Conservation (phyloP, 2,888 invertebrate genomes). For the Bruchidius siliquastri region DNA sequence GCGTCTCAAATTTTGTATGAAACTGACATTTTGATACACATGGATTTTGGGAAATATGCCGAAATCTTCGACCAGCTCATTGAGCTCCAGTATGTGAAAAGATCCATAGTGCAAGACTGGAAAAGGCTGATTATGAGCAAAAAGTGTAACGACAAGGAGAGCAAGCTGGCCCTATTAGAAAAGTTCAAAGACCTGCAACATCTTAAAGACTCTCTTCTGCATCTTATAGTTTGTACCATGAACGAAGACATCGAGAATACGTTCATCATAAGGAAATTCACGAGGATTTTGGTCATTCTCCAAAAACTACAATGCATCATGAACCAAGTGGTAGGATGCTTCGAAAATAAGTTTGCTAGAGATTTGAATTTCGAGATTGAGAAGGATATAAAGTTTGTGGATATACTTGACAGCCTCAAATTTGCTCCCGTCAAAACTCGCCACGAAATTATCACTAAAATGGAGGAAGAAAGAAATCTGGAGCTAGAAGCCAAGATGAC, state of each 20-base stretch:
- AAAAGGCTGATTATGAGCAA: slow-evolving; percentile 33
- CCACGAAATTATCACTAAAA: slow-evolving; percentile 53
- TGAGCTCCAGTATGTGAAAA: slow-evolving; percentile 37
- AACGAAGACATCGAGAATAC: slow-evolving; percentile 24
- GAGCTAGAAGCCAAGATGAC: slow-evolving; percentile 37
- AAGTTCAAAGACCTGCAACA: slow-evolving; percentile 37
- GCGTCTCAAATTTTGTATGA: slow-evolving; percentile 33
- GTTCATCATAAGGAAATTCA: slow-evolving; percentile 34
- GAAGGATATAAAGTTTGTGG: slow-evolving; percentile 53
- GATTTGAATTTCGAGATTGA: slow-evolving; percentile 49
- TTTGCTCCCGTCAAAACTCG: slow-evolving; percentile 55
- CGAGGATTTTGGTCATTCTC: slow-evolving; percentile 36
- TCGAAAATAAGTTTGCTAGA: slow-evolving; percentile 41
- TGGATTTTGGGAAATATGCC: slow-evolving; percentile 34
- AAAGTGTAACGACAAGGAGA: slow-evolving; percentile 30
- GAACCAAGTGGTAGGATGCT: slow-evolving; percentile 35
- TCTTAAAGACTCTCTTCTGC: slow-evolving; percentile 29
- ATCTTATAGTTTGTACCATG: slow-evolving; percentile 27
- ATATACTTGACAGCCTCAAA: slow-evolving; percentile 47
- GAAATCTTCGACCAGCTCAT: slow-evolving; percentile 34
- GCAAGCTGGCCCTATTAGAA: slow-evolving; percentile 34
- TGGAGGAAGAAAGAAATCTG: slow-evolving; percentile 49
- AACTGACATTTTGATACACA: slow-evolving; percentile 36
- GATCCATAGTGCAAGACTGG: slow-evolving; percentile 37
- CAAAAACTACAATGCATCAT: slow-evolving; percentile 40